Evolutionary conservation across 2,797 vertebrate species (phyloP).

Genomic region (Enteromius viviparus): DNA sequence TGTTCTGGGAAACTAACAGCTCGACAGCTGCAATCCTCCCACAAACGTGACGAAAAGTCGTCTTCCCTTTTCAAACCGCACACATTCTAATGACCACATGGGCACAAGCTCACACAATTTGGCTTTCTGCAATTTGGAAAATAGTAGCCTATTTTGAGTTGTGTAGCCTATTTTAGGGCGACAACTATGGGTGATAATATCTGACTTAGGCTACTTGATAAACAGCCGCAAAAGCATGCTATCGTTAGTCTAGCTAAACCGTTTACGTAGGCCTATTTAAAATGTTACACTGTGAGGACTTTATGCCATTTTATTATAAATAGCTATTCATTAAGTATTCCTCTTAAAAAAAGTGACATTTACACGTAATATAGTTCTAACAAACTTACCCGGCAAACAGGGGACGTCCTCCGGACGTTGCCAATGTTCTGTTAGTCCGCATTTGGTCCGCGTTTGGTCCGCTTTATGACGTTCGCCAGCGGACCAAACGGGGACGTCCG

Average conservation of each 20-base stretch:
- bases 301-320: not conserved
- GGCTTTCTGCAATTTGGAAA: not conserved
- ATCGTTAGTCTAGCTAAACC: not conserved
- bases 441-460: too few relatives aligned
- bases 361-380: not conserved
- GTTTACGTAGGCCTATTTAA: not conserved
- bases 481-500: too few relatives aligned
- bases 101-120: not conserved
- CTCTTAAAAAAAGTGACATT: not conserved
- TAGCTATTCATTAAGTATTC: not conserved
- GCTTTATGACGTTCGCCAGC: too few relatives aligned
- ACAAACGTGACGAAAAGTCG: constrained; percentile 76
- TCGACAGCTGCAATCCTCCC: constrained; percentile 77
- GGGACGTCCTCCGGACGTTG: too few relatives aligned
- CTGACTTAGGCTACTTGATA: not conserved
- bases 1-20: constrained; percentile 76
- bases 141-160: not conserved
- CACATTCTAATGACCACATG: constrained; percentile 58
- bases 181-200: not conserved
- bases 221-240: not conserved
- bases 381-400: not conserved
- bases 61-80: constrained; percentile 61
- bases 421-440: too few relatives aligned
- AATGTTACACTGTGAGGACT: not conserved
- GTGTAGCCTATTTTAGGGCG: not conserved